Evolutionary conservation across 2,888 invertebrate species (phyloP).

Genomic region (Andrena marginata): DNA sequence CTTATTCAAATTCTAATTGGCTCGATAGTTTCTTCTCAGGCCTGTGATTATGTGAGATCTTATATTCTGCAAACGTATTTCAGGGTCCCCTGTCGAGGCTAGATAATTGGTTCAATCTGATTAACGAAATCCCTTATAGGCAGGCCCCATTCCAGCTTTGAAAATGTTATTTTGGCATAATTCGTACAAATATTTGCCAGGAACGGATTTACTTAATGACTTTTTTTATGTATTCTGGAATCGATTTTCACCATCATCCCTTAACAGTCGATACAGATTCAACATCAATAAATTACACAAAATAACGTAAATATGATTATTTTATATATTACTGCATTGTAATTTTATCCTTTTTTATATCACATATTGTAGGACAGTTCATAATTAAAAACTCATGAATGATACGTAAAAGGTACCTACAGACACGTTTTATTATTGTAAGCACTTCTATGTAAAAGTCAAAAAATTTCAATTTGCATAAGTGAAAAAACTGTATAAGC

Average conservation of each 20-base stretch:
- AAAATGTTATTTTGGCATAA: slow-evolving; percentile 38
- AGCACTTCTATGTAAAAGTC: no score
- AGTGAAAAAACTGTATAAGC: no score
- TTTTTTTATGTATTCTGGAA: neutral
- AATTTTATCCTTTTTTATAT: no score
- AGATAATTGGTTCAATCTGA: slow-evolving; percentile 74
- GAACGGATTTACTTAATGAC: slow-evolving; percentile 15
- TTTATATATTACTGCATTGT: no score
- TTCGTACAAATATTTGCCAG: slow-evolving; percentile 38
- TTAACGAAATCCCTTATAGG: slow-evolving; percentile 65
- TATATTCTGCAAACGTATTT: slow-evolving; percentile 41
- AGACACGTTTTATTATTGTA: no score
- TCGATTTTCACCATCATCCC: neutral
- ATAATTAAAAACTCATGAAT: no score
- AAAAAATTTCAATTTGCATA: no score
- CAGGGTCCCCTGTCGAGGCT: slow-evolving; percentile 40
- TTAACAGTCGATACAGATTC: neutral
- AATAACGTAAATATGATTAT: neutral
- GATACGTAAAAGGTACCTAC: no score
- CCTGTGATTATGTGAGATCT: slow-evolving; percentile 47
- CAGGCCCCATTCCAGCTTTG: slow-evolving; percentile 5
- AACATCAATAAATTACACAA: neutral
- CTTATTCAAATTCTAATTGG: slow-evolving; percentile 62
- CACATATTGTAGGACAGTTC: no score
- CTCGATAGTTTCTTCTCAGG: slow-evolving; percentile 25